These are phyloP conservation scores for Gallinago solitaria DNA, from an alignment of 2,797 vertebrate species.

Conservation along the genomic window DNA sequence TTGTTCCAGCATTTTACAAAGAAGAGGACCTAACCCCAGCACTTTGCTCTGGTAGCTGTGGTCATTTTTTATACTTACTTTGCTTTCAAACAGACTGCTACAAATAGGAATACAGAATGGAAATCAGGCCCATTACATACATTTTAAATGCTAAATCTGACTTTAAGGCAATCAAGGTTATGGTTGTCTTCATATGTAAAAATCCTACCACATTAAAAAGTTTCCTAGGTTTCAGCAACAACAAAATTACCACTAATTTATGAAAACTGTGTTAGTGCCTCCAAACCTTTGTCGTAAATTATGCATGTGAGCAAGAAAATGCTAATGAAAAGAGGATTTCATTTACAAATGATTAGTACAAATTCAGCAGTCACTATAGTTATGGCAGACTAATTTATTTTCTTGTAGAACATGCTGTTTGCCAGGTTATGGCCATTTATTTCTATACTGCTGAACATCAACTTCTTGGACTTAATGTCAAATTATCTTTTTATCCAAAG, in stretches of 20 bases:
- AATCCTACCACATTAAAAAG: constrained; percentile 10
- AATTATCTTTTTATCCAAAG: constrained; percentile 17
- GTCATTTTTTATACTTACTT: not conserved
- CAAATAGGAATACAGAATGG: not conserved
- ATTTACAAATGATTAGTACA: constrained; percentile 69
- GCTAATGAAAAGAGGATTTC: constrained; percentile 72
- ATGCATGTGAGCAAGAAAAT: constrained; percentile 63
- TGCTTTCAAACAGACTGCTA: not conserved
- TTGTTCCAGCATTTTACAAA: not conserved
- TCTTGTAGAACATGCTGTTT: constrained; percentile 47
- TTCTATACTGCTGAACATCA: not conserved
- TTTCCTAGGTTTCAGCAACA: constrained; percentile 50
- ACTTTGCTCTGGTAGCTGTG: not conserved
- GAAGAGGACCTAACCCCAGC: not conserved
- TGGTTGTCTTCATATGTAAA: constrained; percentile 22
- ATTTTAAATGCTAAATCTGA: constrained; percentile 17
- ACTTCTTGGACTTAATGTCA: not conserved
- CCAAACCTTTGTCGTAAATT: constrained; percentile 64
- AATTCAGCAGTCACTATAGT: constrained; percentile 59
- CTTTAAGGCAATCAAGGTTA: constrained; percentile 32
- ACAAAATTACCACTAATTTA: constrained; percentile 67
- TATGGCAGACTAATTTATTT: constrained; percentile 52
- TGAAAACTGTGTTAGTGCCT: constrained; percentile 61
- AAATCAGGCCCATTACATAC: not conserved
- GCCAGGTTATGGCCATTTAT: constrained; percentile 41